Evolutionary conservation across 2,797 vertebrate species (phyloP), one percentile per base, ranked within the genome.

Genomic region (Poeciliopsis paucimaculata): DNA sequence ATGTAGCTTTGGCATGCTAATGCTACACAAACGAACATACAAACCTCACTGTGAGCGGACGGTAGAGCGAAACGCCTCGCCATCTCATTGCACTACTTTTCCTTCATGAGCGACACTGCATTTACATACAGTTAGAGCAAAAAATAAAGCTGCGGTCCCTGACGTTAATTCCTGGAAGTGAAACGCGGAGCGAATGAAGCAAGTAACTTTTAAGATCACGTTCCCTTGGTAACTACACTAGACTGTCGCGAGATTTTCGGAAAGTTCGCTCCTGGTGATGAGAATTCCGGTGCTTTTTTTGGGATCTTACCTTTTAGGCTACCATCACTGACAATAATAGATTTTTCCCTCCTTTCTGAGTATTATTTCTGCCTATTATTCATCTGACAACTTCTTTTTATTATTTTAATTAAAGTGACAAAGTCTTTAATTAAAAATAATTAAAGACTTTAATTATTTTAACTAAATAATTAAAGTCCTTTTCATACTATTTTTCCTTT

Each of bases 211-310:
- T 86, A 84, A 75, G 83, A 85, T 96, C 95, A 72, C 93, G 95
- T 95, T 92, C 92, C 90, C 90, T 84, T 93, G 92, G 94, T 95
- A 93, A 95, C 94, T 90, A 84, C 91, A 81, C 46, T 18, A 75
- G 13, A 15, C 1, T 95, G 82, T 90, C 95, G 96, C 95, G 96
- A 96, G 93, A 95, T 16, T 12, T 86, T 1, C 0, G 0, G 2
- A 34, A 5, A 66, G 1, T 18, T 15, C 41, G 12, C 34, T 45
- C 13, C 8, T 16, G 23, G n/a, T 36, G 7, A 45, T 71, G 68
- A 15, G 68, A 71, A 71, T 71, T 71, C 68, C 26, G 43, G 13
- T 13, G 7, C 12, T 16, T 46, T 46, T 71, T 0, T 1, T 7
- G 68, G 68, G 43, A 71, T 71, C 68, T 15, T 45, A 31, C 13